A percentile compares a stretch with the other conserved stretches of the same genome.
Evolutionary conservation across 2,888 invertebrate genomes (phyloP).

Genomic region (Eupithecia exiguata): DNA sequence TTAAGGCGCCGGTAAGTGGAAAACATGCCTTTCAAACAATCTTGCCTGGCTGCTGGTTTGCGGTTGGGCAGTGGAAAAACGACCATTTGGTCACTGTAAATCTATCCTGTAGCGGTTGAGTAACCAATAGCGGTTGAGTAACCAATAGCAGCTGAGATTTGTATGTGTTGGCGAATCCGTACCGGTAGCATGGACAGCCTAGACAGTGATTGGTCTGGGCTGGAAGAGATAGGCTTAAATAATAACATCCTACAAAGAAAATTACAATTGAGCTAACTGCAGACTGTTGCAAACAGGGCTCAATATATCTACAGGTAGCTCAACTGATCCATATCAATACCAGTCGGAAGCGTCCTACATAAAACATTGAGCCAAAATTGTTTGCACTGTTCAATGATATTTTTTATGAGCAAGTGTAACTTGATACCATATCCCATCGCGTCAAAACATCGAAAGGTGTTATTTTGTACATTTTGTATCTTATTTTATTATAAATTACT

Average conservation of each 20-base stretch:
- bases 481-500: constrained; percentile 34
- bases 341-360: neutral
- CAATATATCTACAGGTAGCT: too few relatives aligned
- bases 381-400: neutral
- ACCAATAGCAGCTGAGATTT: neutral
- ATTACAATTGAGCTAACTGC: too few relatives aligned
- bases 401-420: neutral
- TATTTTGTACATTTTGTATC: constrained; percentile 55
- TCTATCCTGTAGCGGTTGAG: neutral
- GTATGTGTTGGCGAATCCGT: neutral
- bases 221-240: neutral
- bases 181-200: neutral
- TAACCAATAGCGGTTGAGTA: neutral
- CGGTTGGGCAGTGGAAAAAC: neutral
- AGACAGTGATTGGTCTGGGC: neutral
- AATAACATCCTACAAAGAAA: neutral
- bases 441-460: constrained; percentile 23
- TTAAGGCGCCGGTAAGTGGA: neutral
- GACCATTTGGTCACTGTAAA: neutral
- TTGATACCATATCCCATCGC: constrained; percentile 31
- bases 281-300: too few relatives aligned
- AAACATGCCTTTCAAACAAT: neutral
- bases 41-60: neutral
- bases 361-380: neutral
- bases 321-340: too few relatives aligned